Conservation (phyloP, 2,113 vertebrate species). For the Lethenteron camtschaticum region DNA sequence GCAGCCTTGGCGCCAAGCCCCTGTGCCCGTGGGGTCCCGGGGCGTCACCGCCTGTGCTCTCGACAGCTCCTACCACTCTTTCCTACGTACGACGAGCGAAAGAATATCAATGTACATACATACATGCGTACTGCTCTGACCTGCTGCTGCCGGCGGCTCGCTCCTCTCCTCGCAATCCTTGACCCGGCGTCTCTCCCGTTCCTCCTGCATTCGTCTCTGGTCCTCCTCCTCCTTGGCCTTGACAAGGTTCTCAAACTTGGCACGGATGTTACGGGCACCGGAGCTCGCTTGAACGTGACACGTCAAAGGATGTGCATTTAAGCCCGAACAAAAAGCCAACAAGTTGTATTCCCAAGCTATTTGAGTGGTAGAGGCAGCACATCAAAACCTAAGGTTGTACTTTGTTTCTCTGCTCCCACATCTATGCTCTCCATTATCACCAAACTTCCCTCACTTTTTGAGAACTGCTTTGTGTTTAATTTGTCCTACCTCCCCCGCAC, state of each 20-base stretch:
- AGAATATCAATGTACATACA: background rate
- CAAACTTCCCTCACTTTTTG: no score
- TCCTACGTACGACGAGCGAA: background rate
- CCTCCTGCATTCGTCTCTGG: slow-evolving; percentile 32
- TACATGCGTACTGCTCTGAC: background rate
- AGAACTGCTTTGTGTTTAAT: no score
- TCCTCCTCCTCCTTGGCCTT: slow-evolving; percentile 36
- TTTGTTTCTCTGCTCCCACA: no score
- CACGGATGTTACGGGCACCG: slow-evolving; percentile 44
- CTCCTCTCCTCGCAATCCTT: slow-evolving; percentile 29
- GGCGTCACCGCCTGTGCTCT: background rate
- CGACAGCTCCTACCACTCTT: background rate
- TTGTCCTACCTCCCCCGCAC: no score
- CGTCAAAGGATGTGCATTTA: no score
- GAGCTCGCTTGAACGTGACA: slow-evolving; percentile 20
- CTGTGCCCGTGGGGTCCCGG: background rate
- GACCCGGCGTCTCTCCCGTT: slow-evolving; percentile 25
- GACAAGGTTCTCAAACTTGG: slow-evolving; percentile 59
- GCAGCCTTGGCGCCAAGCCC: background rate
- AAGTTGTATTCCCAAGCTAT: background rate
- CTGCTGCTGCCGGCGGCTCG: slow-evolving; percentile 14
- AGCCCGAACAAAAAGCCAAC: no score
- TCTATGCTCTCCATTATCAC: no score
- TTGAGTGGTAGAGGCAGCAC: background rate
- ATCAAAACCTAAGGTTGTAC: background rate